phyloP scores from a whole-genome alignment of 2,113 vertebrate species.

The Syngnathoides biaculeatus region DNA sequence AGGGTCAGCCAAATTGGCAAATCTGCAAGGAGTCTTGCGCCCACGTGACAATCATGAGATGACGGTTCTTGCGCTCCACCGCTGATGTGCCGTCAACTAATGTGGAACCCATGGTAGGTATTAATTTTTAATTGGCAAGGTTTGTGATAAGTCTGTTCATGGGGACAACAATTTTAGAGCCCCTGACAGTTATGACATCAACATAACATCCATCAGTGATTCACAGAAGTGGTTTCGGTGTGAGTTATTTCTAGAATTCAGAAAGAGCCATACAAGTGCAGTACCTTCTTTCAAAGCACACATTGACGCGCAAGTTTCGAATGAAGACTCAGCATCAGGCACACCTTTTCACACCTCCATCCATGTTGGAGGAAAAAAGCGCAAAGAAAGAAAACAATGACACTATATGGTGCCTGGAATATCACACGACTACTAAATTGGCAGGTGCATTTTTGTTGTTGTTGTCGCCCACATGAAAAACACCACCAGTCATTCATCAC shows the following conservation, averaged over 20 bases:
- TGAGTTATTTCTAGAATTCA: not conserved
- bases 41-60: too few relatives aligned
- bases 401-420: constrained; percentile 3
- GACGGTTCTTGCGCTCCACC: too few relatives aligned
- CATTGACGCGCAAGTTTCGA: not conserved
- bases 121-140: too few relatives aligned
- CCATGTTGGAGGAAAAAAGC: not conserved
- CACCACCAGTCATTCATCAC: constrained; percentile 24
- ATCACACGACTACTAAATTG: constrained; percentile 21
- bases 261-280: constrained; percentile 1
- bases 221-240: not conserved
- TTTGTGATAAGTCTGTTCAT: too few relatives aligned
- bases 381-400: constrained; percentile 4
- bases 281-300: constrained; percentile 8
- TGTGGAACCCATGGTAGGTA: too few relatives aligned
- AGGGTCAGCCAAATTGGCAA: too few relatives aligned
- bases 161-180: too few relatives aligned
- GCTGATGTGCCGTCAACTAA: too few relatives aligned
- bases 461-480: constrained; percentile 4
- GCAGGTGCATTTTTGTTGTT: constrained; percentile 6
- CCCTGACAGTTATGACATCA: not conserved
- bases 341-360: constrained; percentile 2
- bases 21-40: too few relatives aligned
- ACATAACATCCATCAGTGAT: not conserved
- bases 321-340: not conserved